Base-by-base conservation (phyloP, 2,888 invertebrate species). In the Chrysolina oricalcia region DNA sequence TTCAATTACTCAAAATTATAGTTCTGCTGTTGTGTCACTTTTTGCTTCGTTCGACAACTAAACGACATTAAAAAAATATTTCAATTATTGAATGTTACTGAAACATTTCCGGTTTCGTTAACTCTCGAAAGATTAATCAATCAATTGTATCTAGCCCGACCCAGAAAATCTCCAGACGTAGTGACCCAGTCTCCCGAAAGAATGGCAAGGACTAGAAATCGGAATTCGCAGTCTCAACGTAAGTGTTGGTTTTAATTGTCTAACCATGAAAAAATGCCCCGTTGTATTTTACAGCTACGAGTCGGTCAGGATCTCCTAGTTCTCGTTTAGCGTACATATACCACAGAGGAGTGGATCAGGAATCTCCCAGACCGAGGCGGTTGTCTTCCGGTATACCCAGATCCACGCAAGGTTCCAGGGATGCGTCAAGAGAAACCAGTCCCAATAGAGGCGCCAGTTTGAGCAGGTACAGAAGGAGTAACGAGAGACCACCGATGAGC, bases 231-330 rank as follows among this genome's bases (percentile, higher is more conserved):
- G 86, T 98, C 97, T 59, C 98, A 98, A 90, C 98, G 97, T 97
- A 90, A 93, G 94, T 91, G 78, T 68, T 21, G n/a, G 17, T 53
- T 53, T 1, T 19, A 17, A 21, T 21, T 17, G 13, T 10, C 17
- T 53, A 11, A 6, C 35, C 35, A 8, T 35, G 35, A 8, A 35
- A 35, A 3, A 35, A 21, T 13, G 11, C 4, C 6, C 19, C 11
- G 13, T 53, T 23, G 1, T 70, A 73, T 78, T 78, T 80, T 83
- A 75, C 90, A 97, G 97, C 98, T 9, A 96, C 96, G 65, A 98
- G 98, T 82, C 92, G 98, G 53, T 97, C 97, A 5, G 96, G 96
- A 69, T 98, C 98, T 0, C 98, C 98, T 0, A 96, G 97, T 73
- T 96, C 97, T 0, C 93, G 97, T 78, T 89, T 94, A 80, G 93